Evolutionary conservation across 2,888 invertebrate species (phyloP), one percentile per base, ranked within the genome.

Genomic region (Lordiphosa fenestrarum): DNA sequence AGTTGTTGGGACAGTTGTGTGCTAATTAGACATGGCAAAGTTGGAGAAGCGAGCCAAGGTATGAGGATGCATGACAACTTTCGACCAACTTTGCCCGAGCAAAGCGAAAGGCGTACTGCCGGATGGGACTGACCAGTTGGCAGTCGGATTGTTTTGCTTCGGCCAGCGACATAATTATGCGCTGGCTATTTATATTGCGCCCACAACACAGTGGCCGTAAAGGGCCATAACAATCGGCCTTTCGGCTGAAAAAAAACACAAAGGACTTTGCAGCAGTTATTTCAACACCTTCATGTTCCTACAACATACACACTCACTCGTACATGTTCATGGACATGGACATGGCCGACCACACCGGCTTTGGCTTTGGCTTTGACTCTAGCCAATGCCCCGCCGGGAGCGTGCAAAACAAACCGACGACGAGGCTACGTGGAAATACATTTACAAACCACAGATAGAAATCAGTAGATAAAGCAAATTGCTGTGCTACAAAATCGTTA

Each of bases 401-500:
- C 80, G 75, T 82, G 77, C 83, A 75, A 78, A 82, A 75, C 73
- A 75, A 78, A 82, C 80, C 73, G 70, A 59, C 57, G 49, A 30
- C 33, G 38, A 51, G 38, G 50, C 60, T 71, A 66, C 67, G 68
- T 67, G 64, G 68, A 68, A 68, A 66, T 64, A 65, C 81, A 81
- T 81, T 81, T 81, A 70, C 82, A 76, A 75, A 71, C 75, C 66
- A 61, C 59, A 71, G 82, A 82, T 82, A 74, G 69, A 73, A 71
- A 80, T 77, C 77, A 75, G 47, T 48, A 77, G 82, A 84, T 84
- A 82, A 82, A 61, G 80, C 67, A 82, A 84, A 82, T 84, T 82
- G 83, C 82, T 77, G 73, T 71, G 83, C 83, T 75, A 83, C 83
- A 82, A 81, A 81, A 84, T 82, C 77, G 81, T 81, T 81, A 81